Percentiles rank a stretch among this genome's conserved stretches.
These are phyloP conservation scores for Zelleria hepariella DNA, from an alignment of 2,888 invertebrate species.

Conservation along the genomic window DNA sequence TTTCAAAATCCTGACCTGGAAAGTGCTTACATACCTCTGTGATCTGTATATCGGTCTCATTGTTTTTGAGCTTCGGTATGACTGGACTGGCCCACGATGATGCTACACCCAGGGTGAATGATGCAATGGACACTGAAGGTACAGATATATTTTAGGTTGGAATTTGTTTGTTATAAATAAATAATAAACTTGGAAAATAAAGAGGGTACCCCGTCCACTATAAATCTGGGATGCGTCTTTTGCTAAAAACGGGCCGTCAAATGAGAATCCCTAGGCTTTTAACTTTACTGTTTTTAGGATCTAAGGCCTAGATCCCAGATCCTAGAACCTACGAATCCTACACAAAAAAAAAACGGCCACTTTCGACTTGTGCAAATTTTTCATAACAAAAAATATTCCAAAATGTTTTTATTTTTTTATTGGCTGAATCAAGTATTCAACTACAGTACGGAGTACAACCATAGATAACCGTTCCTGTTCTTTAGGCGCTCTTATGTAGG, in stretches of 20 bases:
- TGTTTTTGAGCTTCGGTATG: conserved; percentile 36
- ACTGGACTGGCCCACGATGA: conserved; percentile 52
- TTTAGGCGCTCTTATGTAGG: neutral
- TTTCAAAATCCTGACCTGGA: too few relatives aligned
- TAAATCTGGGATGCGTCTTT: too few relatives aligned
- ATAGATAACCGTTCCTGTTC: neutral
- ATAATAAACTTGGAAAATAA: too few relatives aligned
- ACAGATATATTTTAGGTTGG: neutral
- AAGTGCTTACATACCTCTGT: conserved; percentile 44
- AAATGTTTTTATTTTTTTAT: neutral
- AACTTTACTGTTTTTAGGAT: too few relatives aligned
- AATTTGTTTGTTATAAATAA: too few relatives aligned
- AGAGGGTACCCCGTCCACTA: neutral
- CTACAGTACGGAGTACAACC: neutral
- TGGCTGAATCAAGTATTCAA: neutral
- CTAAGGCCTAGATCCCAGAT: too few relatives aligned
- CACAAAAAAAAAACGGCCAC: too few relatives aligned
- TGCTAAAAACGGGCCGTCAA: too few relatives aligned
- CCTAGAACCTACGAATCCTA: too few relatives aligned
- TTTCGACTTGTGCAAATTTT: neutral
- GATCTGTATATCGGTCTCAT: conserved; percentile 36
- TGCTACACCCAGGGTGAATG: conserved; percentile 40
- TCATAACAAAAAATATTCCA: neutral
- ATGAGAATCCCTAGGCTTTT: too few relatives aligned
- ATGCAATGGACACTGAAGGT: conserved; percentile 48